phyloP scores from a whole-genome alignment of 2,797 vertebrate species.

The Triplophysa yarkandensis region DNA sequence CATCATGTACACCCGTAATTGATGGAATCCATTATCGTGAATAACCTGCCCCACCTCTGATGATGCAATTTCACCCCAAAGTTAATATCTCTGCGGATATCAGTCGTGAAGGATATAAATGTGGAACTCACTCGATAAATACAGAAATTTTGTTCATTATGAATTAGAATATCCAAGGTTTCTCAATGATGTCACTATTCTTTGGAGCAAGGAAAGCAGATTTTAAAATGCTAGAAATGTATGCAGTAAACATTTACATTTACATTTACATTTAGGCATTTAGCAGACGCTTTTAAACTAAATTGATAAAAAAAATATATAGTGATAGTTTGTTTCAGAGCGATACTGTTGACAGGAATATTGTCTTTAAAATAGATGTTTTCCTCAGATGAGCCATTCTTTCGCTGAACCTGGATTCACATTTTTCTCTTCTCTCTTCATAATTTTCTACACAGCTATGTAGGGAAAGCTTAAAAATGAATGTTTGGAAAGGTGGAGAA shows the following conservation, averaged over 20 bases:
- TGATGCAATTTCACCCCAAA: conserved; percentile 11
- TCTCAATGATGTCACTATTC: background rate
- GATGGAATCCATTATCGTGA: conserved; percentile 20
- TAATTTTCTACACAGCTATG: conserved; percentile 9
- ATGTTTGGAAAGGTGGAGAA: background rate
- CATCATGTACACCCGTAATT: conserved; percentile 28
- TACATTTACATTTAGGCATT: too few relatives aligned
- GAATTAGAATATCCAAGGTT: background rate
- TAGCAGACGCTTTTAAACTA: too few relatives aligned
- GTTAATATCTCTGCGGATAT: conserved; percentile 7
- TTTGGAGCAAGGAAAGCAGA: background rate
- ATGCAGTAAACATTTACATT: too few relatives aligned
- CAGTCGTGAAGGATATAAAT: background rate
- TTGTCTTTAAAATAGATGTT: conserved; percentile 13
- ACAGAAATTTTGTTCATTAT: background rate
- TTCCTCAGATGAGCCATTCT: background rate
- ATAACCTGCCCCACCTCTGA: conserved; percentile 16
- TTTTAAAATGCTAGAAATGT: conserved; percentile 5
- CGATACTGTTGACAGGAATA: conserved; percentile 3
- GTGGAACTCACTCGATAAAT: background rate
- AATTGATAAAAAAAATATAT: too few relatives aligned
- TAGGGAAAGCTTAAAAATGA: background rate
- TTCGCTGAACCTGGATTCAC: background rate
- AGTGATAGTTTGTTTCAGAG: too few relatives aligned
- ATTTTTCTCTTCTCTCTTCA: background rate